These are phyloP conservation scores for Clivina fossor DNA, from an alignment of 2,888 invertebrate species.

Conservation along the genomic window DNA sequence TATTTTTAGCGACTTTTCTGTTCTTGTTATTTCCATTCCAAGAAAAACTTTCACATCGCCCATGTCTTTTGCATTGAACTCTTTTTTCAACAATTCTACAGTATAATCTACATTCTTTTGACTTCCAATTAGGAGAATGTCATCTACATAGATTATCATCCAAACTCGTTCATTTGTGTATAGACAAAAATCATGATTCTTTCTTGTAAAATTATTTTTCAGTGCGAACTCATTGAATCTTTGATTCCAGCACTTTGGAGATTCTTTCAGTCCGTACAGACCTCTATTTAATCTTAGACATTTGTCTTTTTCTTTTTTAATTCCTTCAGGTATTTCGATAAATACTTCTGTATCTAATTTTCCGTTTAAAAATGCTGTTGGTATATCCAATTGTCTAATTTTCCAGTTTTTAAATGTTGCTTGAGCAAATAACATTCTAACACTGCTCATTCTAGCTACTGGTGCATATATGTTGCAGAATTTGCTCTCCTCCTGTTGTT, in stretches of 20 bases:
- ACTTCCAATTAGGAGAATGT: constrained; percentile 1
- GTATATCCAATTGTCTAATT: constrained; percentile 33
- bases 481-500: constrained; percentile 1
- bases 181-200: constrained; percentile 10
- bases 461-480: constrained; percentile 14
- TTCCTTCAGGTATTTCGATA: constrained; percentile 35
- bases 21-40: constrained; percentile 15
- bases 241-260: constrained; percentile 15
- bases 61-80: constrained; percentile 13
- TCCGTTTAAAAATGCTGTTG: constrained; percentile 37
- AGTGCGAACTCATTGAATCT: constrained; percentile 5
- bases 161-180: not conserved
- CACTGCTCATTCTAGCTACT: constrained; percentile 12
- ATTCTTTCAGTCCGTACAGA: constrained; percentile 34
- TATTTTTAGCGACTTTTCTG: too few relatives aligned
- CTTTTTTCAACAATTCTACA: constrained; percentile 5
- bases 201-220: constrained; percentile 3
- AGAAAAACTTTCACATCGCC: constrained; percentile 2
- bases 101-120: not conserved
- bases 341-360: constrained; percentile 30
- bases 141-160: not conserved
- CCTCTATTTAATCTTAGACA: constrained; percentile 38
- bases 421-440: constrained; percentile 24
- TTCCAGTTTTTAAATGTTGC: constrained; percentile 14
- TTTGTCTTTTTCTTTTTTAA: constrained; percentile 24